Base-by-base conservation (phyloP, 2,797 vertebrate species). In the Sebastes kiyomatsui region DNA sequence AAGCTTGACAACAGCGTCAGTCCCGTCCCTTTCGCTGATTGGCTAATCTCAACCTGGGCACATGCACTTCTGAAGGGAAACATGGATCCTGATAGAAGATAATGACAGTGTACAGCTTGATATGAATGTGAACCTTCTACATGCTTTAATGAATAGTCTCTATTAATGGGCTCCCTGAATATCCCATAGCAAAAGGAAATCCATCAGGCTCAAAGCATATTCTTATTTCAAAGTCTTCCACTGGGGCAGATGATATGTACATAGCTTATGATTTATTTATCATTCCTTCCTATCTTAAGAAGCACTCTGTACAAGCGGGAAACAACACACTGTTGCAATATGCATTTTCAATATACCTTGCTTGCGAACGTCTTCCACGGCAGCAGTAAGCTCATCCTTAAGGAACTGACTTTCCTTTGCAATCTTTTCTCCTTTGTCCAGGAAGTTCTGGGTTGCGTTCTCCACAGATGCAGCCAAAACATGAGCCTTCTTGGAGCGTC, bases 401-500 rank as follows among this genome's bases (percentile, higher is more conserved):
- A 99, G 96, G 90, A 98, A 99, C 88, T 98, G 98, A 85, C 98
- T 99, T 91, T 99, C 99, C 80, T 98, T 99, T 0, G 99, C 98
- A 81, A 99, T 99, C 94, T 98, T 99, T 87, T 99, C 99, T 71
- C 99, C 99, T 86, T 99, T 99, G 20, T 99, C 99, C 89, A 99
- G 92, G 88, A 99, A 99, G 94, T 99, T 99, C 91, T 96, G 94
- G n/a, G 99, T 99, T 72, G 99, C 99, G 68, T 96, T 97, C 91
- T 99, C 99, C 78, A 99, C 99, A 1, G 98, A 99, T 11, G 98
- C 98, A 62, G 98, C 98, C 96, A 99, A 91, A 80, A 99, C 97
- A 89, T 99, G 98, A 7, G 99, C 99, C 94, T 99, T 99, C 95
- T 99, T 99, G 79, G 99, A 99, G 85, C 99, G 98, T 0, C 99